Conservation (phyloP, 2,888 invertebrate species). For the Alentia gelatinosa region DNA sequence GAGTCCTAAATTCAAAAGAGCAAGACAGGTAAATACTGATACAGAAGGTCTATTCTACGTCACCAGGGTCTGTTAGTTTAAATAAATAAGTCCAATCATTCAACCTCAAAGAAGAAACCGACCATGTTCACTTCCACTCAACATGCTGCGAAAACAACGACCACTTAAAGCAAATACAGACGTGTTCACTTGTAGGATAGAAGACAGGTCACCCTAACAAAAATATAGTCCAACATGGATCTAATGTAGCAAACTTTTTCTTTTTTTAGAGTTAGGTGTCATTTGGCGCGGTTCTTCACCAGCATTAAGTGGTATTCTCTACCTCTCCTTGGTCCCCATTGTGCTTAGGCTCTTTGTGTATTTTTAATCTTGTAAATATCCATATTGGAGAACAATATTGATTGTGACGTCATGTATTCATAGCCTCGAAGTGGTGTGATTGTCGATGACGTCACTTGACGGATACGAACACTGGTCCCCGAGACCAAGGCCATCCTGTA, state of each 20-base stretch:
- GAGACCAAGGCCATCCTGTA: slow-evolving; percentile 9
- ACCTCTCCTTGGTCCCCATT: slow-evolving; percentile 42
- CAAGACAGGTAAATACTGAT: background rate
- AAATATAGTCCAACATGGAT: slow-evolving; percentile 48
- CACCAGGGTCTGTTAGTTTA: background rate
- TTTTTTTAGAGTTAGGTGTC: slow-evolving; percentile 22
- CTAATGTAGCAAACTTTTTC: slow-evolving; percentile 38
- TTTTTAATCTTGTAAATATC: background rate
- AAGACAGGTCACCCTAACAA: slow-evolving; percentile 35
- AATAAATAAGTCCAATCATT: background rate
- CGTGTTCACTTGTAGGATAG: slow-evolving; percentile 19
- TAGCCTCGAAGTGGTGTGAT: background rate
- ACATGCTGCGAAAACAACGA: background rate
- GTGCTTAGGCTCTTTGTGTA: background rate
- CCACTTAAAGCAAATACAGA: background rate
- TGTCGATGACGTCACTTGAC: background rate
- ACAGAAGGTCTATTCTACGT: background rate
- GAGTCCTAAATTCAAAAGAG: background rate
- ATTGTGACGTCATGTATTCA: background rate
- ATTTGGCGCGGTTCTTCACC: background rate
- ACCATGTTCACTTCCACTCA: background rate
- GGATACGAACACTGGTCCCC: slow-evolving; percentile 32
- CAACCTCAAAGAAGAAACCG: background rate
- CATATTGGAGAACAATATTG: background rate
- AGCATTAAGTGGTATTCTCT: background rate